Evolutionary conservation across 2,113 vertebrate genomes (phyloP).

Genomic region (Hippoglossus stenolepis): DNA sequence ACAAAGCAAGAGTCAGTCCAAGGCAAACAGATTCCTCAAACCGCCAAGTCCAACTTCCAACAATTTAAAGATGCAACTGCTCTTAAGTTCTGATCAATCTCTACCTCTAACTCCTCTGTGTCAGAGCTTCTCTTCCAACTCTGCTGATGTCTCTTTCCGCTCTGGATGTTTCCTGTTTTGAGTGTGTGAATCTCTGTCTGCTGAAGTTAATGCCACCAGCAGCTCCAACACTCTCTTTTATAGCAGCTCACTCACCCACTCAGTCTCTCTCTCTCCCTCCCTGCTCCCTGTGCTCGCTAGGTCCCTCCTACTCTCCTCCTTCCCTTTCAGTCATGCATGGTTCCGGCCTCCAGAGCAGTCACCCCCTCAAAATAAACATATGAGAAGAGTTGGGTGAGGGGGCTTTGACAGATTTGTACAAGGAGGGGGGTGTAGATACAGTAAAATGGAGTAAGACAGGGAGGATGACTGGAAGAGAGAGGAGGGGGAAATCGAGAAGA

Average conservation of each 20-base stretch:
- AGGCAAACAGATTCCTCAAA: constrained; percentile 22
- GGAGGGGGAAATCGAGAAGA: background rate
- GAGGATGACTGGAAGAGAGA: background rate
- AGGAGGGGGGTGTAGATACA: background rate
- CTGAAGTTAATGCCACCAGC: constrained; percentile 59
- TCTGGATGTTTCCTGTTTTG: constrained; percentile 14
- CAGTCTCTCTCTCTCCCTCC: constrained; percentile 16
- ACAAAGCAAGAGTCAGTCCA: constrained; percentile 21
- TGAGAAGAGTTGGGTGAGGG: constrained; percentile 27
- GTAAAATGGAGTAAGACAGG: background rate
- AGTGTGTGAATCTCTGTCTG: constrained; percentile 52
- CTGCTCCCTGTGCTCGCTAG: constrained; percentile 20
- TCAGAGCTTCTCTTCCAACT: background rate
- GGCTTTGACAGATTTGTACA: background rate
- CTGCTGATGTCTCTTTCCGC: constrained; percentile 26
- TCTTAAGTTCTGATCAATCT: constrained; percentile 1
- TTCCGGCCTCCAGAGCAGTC: constrained; percentile 71
- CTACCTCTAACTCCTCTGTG: background rate
- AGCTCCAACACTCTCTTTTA: constrained; percentile 73
- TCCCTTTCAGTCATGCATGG: constrained; percentile 57
- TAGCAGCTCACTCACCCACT: constrained; percentile 57
- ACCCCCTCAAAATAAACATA: constrained; percentile 77
- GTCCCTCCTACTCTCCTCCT: constrained; percentile 40
- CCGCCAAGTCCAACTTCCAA: constrained; percentile 23
- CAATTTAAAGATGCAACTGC: background rate